Base-by-base conservation (phyloP, 2,797 vertebrate species). In the Balearica regulorum region DNA sequence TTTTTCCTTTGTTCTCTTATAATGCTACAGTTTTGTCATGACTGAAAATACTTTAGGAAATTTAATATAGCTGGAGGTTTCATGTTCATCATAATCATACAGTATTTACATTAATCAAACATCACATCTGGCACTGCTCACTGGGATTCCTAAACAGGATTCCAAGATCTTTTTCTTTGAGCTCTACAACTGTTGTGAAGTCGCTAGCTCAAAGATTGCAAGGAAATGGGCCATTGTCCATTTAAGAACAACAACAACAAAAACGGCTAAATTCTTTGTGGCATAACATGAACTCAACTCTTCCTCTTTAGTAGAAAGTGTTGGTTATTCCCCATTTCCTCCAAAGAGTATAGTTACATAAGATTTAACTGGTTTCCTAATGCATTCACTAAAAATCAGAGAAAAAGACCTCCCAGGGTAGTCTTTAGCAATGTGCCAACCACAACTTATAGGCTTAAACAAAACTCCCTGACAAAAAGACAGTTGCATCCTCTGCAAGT, bases 281-380 rank as follows among this genome's bases (percentile, higher is more conserved):
- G 70, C 20, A 35, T 41, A 92, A 72, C 57, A 41, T 17, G 26
- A 95, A 70, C 53, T 87, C 46, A 65, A 24, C 4, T 61, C 83
- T 95, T 95, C 86, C 64, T 70, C 69, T 87, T 70, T 21, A 29
- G 35, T 58, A 87, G 43, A 22, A 93, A 70, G 48, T 55, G 37
- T 13, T 87, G 53, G 35, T 78, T 83, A 75, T 90, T 80, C 37
- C 31, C 19, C 25, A 55, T 87, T 87, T 89, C 75, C 64, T 85
- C 28, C 49, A 20, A 85, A 95, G 20, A 48, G 93, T 82, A 54
- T 2, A 48, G 71, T 96, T 96, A 41, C 39, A 6, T 61, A 96
- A 92, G 48, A 93, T 60, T 35, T 73, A 89, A 89, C 33, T 83
- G 29, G 80, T 77, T 96, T 92, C 86, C 54, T 53, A 90, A 54